Conservation (phyloP, 2,797 vertebrate genomes). For the Lutjanus campechanus region DNA sequence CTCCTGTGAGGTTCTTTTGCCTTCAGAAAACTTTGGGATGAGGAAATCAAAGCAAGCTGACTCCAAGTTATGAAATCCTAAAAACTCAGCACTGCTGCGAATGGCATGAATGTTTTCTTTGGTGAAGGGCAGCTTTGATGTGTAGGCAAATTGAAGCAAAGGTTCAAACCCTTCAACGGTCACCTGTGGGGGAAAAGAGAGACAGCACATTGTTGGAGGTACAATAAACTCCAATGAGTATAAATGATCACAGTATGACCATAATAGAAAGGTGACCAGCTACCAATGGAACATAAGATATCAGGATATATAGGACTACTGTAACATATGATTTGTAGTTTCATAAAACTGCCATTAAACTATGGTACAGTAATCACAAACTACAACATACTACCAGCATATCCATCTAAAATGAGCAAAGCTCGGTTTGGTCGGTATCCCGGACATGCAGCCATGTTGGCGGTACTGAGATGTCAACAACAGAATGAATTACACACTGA, state of each 20-base stretch:
- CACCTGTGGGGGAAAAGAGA: conserved; percentile 84
- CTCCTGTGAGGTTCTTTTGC: conserved; percentile 76
- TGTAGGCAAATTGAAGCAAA: conserved; percentile 97
- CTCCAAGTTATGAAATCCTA: conserved; percentile 94
- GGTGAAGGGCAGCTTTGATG: conserved; percentile 93
- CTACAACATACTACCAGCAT: not conserved
- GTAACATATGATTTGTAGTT: not conserved
- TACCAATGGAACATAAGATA: not conserved
- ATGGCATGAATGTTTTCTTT: conserved; percentile 96
- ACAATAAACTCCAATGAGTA: not conserved
- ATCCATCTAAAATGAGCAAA: not conserved
- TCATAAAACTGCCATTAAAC: not conserved
- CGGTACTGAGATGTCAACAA: too few relatives aligned
- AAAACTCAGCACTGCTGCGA: conserved; percentile 89
- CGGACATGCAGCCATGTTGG: too few relatives aligned
- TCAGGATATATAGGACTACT: not conserved
- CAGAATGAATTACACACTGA: too few relatives aligned
- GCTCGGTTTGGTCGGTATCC: too few relatives aligned
- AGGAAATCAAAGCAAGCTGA: conserved; percentile 96
- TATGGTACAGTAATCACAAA: not conserved
- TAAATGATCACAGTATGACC: not conserved
- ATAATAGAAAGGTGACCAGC: not conserved
- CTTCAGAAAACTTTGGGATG: conserved; percentile 90
- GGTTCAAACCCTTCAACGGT: conserved; percentile 95
- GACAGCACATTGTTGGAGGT: conserved; percentile 9